Evolutionary conservation across 2,888 invertebrate species (phyloP).

Genomic region (Leptopilina syphax): DNA sequence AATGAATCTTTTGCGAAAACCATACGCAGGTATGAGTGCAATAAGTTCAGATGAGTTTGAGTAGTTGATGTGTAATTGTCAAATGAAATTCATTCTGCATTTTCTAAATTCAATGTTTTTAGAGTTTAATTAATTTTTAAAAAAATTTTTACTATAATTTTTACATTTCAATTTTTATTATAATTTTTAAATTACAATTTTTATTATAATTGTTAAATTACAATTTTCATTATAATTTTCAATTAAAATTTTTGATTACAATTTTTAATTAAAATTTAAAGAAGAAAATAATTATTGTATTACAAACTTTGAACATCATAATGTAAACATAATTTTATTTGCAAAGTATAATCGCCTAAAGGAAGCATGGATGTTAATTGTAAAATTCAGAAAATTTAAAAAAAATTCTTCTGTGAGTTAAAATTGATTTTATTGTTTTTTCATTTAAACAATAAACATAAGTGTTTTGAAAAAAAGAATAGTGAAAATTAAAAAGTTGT

Average conservation of each 20-base stretch:
- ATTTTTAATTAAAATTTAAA: background rate
- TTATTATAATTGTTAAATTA: background rate
- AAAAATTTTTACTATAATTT: no score
- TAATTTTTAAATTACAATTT: no score
- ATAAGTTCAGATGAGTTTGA: constrained; percentile 2
- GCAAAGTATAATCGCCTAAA: background rate
- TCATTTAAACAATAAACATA: background rate
- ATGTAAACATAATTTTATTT: background rate
- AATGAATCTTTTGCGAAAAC: background rate
- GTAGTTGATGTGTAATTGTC: constrained; percentile 16
- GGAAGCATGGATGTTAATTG: constrained; percentile 15
- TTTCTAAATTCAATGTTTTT: background rate
- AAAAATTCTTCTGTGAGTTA: background rate
- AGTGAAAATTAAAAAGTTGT: no score
- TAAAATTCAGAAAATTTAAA: background rate
- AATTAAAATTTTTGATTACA: background rate
- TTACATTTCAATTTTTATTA: no score
- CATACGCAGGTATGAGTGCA: background rate
- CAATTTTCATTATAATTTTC: background rate
- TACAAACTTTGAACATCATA: background rate
- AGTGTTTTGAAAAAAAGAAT: background rate
- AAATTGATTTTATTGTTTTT: background rate
- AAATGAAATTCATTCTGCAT: background rate
- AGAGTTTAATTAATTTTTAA: background rate
- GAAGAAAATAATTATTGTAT: background rate